Evolutionary conservation across 2,888 invertebrate species (phyloP), one percentile per base, ranked within the genome.

Genomic region (Anthophora plumipes): DNA sequence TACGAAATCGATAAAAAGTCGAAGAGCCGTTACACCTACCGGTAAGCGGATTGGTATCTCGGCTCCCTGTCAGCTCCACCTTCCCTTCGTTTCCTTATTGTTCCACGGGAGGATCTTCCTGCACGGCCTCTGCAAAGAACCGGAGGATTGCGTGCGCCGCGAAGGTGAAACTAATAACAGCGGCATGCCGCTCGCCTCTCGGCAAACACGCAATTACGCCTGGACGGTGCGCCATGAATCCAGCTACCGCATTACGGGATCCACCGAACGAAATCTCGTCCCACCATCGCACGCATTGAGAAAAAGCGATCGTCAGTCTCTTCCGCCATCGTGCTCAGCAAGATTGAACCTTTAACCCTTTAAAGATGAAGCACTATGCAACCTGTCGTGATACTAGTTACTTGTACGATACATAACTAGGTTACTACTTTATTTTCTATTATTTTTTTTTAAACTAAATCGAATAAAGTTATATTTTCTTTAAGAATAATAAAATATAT

Each of bases 101-200:
- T 87, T 77, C 46, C 79, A 46, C 55, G 39, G 75, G 70, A 52
- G 69, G 75, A 71, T 76, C 75, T 77, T 80, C 67, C 72, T 55
- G 52, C 37, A 22, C 46, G 50, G 81, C 72, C 25, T 70, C 66
- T 67, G 60, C 60, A 79, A 74, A 68, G 79, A 74, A 64, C 60
- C 54, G 75, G 60, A 60, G 55, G 74, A 80, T 80, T 81, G 85
- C 88, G 81, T 83, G 82, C 78, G 48, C 80, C 79, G 77, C 83
- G 85, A 85, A 89, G 85, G 88, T 88, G 88, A 91, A 90, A 91
- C 90, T 91, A 91, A 92, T 91, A 91, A 90, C 88, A 90, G 82
- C 85, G 84, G 82, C 80, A 60, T 57, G 74, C 69, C 54, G 64
- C 60, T 72, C 69, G 52, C 78, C 81, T 87, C 89, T 89, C 84